A percentile compares a stretch with the other conserved stretches of the same genome.
phyloP scores from a whole-genome alignment of 2,888 invertebrate species.

The Dicranocentrus wangi region DNA sequence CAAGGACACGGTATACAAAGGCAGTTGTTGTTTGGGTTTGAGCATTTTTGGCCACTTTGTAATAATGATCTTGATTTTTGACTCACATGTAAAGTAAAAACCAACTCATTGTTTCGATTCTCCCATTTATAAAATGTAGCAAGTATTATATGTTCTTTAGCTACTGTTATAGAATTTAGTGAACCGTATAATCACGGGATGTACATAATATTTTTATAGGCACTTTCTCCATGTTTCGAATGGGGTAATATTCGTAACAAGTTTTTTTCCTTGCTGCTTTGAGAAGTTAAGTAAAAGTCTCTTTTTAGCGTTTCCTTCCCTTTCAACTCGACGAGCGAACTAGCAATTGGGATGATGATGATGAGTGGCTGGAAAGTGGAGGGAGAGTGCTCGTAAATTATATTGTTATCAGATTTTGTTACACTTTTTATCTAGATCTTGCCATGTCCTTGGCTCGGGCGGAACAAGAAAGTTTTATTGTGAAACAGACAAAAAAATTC shows the following conservation, averaged over 20 bases:
- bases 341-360: constrained; percentile 60
- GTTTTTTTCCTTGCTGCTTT: neutral
- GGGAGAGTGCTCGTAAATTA: constrained; percentile 63
- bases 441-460: neutral
- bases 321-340: constrained; percentile 9
- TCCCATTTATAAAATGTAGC: no score
- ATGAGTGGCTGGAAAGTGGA: constrained; percentile 64
- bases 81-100: no score
- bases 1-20: neutral
- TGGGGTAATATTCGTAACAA: neutral
- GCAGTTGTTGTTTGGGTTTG: neutral
- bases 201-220: constrained; percentile 5
- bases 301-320: constrained; percentile 14
- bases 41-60: no score
- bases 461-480: constrained; percentile 29
- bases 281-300: no score
- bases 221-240: no score
- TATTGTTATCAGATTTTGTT: constrained; percentile 62
- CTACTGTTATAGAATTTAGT: no score
- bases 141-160: no score
- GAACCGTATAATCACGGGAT: no score
- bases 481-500: no score
- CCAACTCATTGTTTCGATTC: no score
- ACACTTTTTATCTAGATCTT: constrained; percentile 23
- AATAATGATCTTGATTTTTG: no score